Percentiles rank a stretch among this genome's conserved stretches.
Evolutionary conservation across 2,797 vertebrate genomes (phyloP).

Genomic region (Anas flavirostris): DNA sequence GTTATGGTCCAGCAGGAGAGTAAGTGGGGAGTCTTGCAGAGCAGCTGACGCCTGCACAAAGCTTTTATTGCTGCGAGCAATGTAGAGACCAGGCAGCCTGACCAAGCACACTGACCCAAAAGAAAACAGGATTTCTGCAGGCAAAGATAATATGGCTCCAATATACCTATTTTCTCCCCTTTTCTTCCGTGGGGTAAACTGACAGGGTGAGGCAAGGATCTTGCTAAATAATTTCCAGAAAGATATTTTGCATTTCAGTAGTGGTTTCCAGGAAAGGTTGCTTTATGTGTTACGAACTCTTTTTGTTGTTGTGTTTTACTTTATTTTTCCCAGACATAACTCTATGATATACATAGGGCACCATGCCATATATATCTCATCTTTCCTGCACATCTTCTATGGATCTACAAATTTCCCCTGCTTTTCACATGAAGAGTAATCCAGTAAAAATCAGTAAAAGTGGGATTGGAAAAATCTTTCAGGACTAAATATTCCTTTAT

Average conservation of each 20-base stretch:
- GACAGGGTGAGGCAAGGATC: neutral
- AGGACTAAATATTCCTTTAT: neutral
- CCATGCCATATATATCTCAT: neutral
- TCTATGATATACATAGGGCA: neutral
- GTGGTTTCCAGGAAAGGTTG: neutral
- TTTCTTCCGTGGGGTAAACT: neutral
- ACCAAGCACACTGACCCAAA: neutral
- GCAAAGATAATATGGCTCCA: neutral
- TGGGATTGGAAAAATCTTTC: neutral
- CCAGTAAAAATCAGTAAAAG: conserved; percentile 22
- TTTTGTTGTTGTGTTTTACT: neutral
- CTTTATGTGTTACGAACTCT: neutral
- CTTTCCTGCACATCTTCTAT: neutral
- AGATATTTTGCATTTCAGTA: neutral
- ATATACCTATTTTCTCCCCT: neutral
- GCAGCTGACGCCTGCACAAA: neutral
- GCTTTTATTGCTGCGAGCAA: neutral
- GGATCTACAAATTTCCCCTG: neutral
- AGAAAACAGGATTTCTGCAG: neutral
- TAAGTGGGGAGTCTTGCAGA: neutral
- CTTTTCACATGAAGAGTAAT: neutral
- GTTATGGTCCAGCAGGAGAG: neutral
- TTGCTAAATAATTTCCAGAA: neutral
- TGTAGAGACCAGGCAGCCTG: neutral
- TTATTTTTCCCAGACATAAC: neutral